A percentile compares a stretch with the other conserved stretches of the same genome.
phyloP scores from a whole-genome alignment of 2,797 vertebrate species.

The Cetoscarus ocellatus region DNA sequence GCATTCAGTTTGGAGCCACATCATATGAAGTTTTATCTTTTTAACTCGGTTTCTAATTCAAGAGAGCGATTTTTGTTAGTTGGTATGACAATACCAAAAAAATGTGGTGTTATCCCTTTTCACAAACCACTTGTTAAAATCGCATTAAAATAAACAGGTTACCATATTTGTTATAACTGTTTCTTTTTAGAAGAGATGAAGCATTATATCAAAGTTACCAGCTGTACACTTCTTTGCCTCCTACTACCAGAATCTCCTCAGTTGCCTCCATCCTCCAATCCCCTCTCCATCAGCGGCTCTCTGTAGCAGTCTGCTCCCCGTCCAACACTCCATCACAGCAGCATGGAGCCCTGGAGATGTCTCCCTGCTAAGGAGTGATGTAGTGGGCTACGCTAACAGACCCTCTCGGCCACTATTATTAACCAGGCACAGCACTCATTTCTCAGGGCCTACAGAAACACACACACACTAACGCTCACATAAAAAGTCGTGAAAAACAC shows the following conservation, averaged over 20 bases:
- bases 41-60: no score
- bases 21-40: no score
- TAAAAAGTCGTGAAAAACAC: slow-evolving; percentile 34
- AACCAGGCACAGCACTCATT: slow-evolving; percentile 72
- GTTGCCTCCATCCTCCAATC: slow-evolving; percentile 58
- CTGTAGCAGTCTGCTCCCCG: slow-evolving; percentile 60
- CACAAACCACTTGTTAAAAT: no score
- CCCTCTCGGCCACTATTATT: slow-evolving; percentile 80
- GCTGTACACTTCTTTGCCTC: slow-evolving; percentile 36
- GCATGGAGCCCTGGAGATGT: slow-evolving; percentile 77
- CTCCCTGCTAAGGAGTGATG: slow-evolving; percentile 77
- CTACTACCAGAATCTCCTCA: slow-evolving; percentile 50
- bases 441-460: slow-evolving; percentile 68
- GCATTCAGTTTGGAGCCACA: no score
- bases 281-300: slow-evolving; percentile 70
- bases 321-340: slow-evolving; percentile 74
- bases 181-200: slow-evolving; percentile 27
- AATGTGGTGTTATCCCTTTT: no score
- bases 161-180: no score
- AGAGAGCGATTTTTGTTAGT: no score
- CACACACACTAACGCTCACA: slow-evolving; percentile 40
- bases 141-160: no score
- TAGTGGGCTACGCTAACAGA: slow-evolving; percentile 78
- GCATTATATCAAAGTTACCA: slow-evolving; percentile 17
- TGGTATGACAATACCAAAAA: no score